phyloP scores from a whole-genome alignment of 1,140 invertebrate species.

The Tribolium madens region DNA sequence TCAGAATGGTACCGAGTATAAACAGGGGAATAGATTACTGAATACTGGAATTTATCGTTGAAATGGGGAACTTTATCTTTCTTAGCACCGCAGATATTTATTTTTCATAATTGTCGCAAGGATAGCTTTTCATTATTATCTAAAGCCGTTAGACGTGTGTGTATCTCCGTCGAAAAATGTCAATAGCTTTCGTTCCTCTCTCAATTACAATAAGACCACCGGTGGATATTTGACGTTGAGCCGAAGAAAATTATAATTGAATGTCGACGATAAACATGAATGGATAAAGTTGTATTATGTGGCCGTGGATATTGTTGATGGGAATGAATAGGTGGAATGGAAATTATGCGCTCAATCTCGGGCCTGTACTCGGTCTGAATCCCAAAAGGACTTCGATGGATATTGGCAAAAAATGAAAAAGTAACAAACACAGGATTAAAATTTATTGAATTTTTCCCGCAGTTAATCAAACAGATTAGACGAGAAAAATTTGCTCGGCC shows the following conservation, averaged over 20 bases:
- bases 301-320: constrained; percentile 14
- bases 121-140: constrained; percentile 13
- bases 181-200: not conserved
- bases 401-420: not conserved
- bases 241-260: constrained; percentile 31
- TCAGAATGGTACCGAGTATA: constrained; percentile 14
- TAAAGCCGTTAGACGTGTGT: not conserved
- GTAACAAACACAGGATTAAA: not conserved
- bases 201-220: constrained; percentile 6
- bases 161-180: constrained; percentile 16
- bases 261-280: constrained; percentile 17
- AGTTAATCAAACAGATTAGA: not conserved
- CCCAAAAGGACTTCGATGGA: not conserved
- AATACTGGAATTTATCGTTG: constrained; percentile 11
- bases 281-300: constrained; percentile 36
- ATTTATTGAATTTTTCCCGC: not conserved
- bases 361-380: not conserved
- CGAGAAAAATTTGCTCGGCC: not conserved
- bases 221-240: constrained; percentile 10
- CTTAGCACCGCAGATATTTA: constrained; percentile 25
- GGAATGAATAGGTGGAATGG: constrained; percentile 25
- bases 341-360: constrained; percentile 26
- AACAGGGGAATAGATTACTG: constrained; percentile 17
- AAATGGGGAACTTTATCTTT: constrained; percentile 28
- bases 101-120: constrained; percentile 16